A percentile compares a stretch with the other conserved stretches of the same genome.
Conservation (phyloP, 2,113 vertebrate species). For the Grus americana region DNA sequence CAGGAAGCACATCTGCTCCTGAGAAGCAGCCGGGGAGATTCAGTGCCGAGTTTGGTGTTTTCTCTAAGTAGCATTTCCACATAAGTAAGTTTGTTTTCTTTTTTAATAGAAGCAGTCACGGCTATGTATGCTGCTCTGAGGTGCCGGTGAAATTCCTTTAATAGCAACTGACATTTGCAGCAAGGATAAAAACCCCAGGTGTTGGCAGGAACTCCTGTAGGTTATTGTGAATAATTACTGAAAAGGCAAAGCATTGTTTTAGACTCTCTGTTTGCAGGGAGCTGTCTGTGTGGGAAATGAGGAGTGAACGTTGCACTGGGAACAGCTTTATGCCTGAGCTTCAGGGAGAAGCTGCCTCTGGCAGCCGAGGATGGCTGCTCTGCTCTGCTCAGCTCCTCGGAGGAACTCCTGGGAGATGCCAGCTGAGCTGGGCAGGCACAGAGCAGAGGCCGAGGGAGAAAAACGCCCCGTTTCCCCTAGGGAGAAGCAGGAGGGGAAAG, state of each 20-base stretch:
- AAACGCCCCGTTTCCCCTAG: not conserved
- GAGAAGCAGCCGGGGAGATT: not conserved
- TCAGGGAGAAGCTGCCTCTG: not conserved
- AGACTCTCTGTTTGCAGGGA: not conserved
- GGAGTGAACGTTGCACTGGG: not conserved
- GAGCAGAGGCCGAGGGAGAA: not conserved
- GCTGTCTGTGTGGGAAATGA: not conserved
- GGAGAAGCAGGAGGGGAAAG: not conserved
- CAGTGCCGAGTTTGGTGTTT: not conserved
- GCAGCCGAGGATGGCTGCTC: not conserved
- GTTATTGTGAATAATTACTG: not conserved
- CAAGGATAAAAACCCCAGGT: not conserved
- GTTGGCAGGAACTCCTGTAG: not conserved
- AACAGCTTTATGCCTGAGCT: not conserved
- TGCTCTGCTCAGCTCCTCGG: not conserved
- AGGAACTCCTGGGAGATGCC: not conserved
- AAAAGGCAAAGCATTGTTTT: not conserved
- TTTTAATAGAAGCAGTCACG: not conserved
- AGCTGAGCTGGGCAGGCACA: not conserved
- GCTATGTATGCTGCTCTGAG: not conserved
- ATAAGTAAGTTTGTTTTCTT: not conserved
- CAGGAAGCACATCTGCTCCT: not conserved
- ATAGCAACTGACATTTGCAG: not conserved
- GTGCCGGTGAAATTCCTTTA: not conserved
- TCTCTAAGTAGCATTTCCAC: not conserved